Evolutionary conservation across 2,888 invertebrate genomes (phyloP).

Genomic region (Meiosimyza platycephala): DNA sequence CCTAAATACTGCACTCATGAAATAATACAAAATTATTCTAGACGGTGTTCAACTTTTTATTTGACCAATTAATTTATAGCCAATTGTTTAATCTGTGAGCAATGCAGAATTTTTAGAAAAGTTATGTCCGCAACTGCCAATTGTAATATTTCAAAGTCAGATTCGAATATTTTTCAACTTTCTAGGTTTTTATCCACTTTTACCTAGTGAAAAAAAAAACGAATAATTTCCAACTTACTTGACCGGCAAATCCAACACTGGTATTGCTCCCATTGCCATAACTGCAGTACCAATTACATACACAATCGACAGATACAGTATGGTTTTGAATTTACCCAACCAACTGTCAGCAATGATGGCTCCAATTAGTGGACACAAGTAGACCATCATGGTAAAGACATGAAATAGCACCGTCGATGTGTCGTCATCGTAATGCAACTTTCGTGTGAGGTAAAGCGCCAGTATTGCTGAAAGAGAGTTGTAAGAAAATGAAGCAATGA

Average conservation of each 20-base stretch:
- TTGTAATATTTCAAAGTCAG: too few species aligned
- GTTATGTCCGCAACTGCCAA: too few species aligned
- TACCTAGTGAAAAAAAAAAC: not conserved
- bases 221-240: slow-evolving; percentile 55
- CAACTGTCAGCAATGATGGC: slow-evolving; percentile 94
- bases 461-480: slow-evolving; percentile 80
- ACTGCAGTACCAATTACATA: slow-evolving; percentile 87
- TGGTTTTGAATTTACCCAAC: slow-evolving; percentile 86
- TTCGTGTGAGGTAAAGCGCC: slow-evolving; percentile 85
- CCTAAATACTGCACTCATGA: too few species aligned
- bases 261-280: slow-evolving; percentile 78
- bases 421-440: slow-evolving; percentile 78
- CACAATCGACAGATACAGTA: slow-evolving; percentile 87
- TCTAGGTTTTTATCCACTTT: not conserved
- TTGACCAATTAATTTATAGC: too few species aligned
- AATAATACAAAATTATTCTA: too few species aligned
- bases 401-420: slow-evolving; percentile 90
- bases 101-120: too few species aligned
- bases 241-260: slow-evolving; percentile 72
- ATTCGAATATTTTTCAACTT: too few species aligned
- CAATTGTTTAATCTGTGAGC: too few species aligned
- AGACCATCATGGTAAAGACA: slow-evolving; percentile 88
- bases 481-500: not conserved
- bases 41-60: too few species aligned
- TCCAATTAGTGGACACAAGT: slow-evolving; percentile 74